Evolutionary conservation across 1,140 invertebrate species (phyloP).

Genomic region (Parapsyche elsis): DNA sequence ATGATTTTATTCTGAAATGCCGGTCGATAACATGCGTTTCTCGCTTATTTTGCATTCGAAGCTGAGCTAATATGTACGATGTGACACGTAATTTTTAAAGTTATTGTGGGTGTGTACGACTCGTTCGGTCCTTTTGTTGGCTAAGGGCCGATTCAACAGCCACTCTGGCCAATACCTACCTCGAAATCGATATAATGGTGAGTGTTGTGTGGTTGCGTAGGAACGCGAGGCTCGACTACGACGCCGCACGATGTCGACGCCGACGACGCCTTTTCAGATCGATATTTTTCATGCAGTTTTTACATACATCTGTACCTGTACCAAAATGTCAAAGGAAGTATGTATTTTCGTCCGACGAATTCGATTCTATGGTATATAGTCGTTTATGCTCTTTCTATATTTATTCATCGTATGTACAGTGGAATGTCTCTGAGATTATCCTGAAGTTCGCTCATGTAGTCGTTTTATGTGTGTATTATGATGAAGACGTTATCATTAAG

Average conservation of each 20-base stretch:
- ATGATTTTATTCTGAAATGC: no score
- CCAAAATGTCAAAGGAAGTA: background rate
- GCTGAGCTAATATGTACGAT: no score
- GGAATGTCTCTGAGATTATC: no score
- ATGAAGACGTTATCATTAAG: no score
- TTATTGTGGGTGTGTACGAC: background rate
- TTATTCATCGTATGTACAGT: no score
- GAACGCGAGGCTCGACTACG: conserved; percentile 33
- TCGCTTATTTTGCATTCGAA: no score
- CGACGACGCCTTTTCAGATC: background rate
- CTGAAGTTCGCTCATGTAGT: no score
- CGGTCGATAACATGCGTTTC: no score
- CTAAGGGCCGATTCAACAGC: background rate
- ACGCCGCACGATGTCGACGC: background rate
- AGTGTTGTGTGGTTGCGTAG: conserved; percentile 49
- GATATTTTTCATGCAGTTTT: conserved; percentile 40
- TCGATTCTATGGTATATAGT: no score
- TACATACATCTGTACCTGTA: background rate
- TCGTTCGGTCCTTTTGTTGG: background rate
- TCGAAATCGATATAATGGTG: conserved; percentile 34
- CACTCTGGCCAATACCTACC: background rate
- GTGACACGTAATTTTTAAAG: no score
- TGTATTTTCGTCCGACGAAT: background rate
- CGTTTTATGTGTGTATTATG: no score
- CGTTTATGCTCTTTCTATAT: no score